Evolutionary conservation across 2,113 vertebrate species (phyloP), one percentile per base, ranked within the genome.

Genomic region (Salvelinus sp.): DNA sequence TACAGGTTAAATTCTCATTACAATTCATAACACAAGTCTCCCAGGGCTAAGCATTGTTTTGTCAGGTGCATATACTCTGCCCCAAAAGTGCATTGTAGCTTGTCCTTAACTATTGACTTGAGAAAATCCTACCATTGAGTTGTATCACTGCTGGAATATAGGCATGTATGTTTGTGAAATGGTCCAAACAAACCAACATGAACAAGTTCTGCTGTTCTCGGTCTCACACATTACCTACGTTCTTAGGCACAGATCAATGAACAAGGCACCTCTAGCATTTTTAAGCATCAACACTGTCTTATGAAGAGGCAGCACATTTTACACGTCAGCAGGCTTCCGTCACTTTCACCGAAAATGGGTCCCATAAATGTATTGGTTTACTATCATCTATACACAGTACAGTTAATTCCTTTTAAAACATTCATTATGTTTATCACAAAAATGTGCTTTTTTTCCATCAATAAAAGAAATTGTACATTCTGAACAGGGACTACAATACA

Each of bases 251-350:
- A 75, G 84, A 91, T 88, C 91, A 92, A 92, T 85, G 83, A 93
- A 91, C 90, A 94, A 94, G 93, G 93, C 93, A 94, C 93, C 92
- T 91, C 90, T 89, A 94, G 86, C 91, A 87, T 88, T 88, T 87
- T 79, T 82, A 91, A 92, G 90, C 92, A 79, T 90, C 88, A 92
- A 92, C 90, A 94, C 90, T 91, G 85, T 84, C 74, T 87, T 86
- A 50, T 73, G 86, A 82, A 69, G 69, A 87, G 88, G 84, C 87
- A 88, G 90, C 90, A 87, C 83, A 90, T 88, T 89, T 83, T 82
- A 90, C 90, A 87, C 85, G 88, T 91, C 91, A 90, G 83, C 87
- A 79, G 2, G 65, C 77, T 89, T 66, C 68, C 81, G 67, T 76
- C 74, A 75, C 75, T 78, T 77, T 83, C 82, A 78, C 74, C 71